Conservation (phyloP, 2,797 vertebrate genomes). For the Thaleichthys pacificus region DNA sequence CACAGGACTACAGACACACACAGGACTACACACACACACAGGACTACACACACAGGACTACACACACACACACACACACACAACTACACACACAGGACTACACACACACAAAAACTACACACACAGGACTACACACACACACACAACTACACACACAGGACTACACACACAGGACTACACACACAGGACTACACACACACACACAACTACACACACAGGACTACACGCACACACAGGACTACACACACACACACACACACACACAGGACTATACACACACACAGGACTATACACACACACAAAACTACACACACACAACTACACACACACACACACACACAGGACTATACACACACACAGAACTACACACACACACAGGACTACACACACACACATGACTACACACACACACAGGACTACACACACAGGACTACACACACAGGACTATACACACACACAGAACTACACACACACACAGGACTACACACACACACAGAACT, state of each 20-base stretch:
- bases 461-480: neutral
- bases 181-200: neutral
- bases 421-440: neutral
- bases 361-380: neutral
- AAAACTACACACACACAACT: neutral
- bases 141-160: neutral
- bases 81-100: conserved; percentile 3
- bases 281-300: neutral
- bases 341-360: neutral
- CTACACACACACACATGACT: neutral
- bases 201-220: neutral
- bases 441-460: neutral
- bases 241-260: neutral
- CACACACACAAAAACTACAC: no score
- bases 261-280: neutral
- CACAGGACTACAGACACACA: neutral
- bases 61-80: conserved; percentile 3
- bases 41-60: neutral
- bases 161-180: conserved; percentile 7
- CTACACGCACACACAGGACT: neutral
- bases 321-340: conserved; percentile 1
- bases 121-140: neutral
- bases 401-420: neutral
- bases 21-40: conserved; percentile 6
- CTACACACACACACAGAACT: conserved; percentile 12